Conservation (phyloP, 1,140 invertebrate species). For the Philaenus spumarius region DNA sequence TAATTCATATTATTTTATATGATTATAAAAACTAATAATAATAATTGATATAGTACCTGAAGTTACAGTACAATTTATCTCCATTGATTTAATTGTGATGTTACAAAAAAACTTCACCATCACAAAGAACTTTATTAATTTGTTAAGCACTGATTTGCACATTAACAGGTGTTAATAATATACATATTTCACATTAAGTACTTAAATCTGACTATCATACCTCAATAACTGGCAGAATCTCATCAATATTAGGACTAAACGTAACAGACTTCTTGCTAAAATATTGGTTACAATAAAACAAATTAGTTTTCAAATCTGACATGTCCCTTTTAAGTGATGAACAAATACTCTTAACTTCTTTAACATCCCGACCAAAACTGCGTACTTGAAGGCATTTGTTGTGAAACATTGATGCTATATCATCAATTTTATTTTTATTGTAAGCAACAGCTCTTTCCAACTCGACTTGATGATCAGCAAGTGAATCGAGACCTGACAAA, state of each 20-base stretch:
- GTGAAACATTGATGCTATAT: slow-evolving; percentile 2
- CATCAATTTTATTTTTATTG: slow-evolving; percentile 10
- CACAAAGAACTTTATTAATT: too few species aligned
- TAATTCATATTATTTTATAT: too few species aligned
- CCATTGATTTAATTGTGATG: too few species aligned
- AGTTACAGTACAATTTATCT: too few species aligned
- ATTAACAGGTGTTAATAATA: too few species aligned
- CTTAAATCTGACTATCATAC: not conserved
- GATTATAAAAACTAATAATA: too few species aligned
- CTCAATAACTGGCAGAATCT: not conserved
- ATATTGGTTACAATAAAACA: not conserved
- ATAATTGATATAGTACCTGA: too few species aligned
- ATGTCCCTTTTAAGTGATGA: not conserved
- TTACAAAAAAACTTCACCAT: too few species aligned
- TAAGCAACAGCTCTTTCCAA: not conserved
- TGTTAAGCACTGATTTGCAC: too few species aligned
- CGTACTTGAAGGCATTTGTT: slow-evolving; percentile 2
- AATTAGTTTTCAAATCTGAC: not conserved
- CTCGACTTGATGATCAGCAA: not conserved
- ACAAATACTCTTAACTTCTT: slow-evolving; percentile 1
- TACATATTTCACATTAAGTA: too few species aligned
- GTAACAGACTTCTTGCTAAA: not conserved
- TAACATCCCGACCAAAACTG: not conserved
- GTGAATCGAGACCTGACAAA: not conserved
- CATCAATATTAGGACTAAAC: not conserved